These are phyloP conservation scores for Pluvianellus socialis DNA, from an alignment of 2,113 vertebrate species.

Conservation along the genomic window DNA sequence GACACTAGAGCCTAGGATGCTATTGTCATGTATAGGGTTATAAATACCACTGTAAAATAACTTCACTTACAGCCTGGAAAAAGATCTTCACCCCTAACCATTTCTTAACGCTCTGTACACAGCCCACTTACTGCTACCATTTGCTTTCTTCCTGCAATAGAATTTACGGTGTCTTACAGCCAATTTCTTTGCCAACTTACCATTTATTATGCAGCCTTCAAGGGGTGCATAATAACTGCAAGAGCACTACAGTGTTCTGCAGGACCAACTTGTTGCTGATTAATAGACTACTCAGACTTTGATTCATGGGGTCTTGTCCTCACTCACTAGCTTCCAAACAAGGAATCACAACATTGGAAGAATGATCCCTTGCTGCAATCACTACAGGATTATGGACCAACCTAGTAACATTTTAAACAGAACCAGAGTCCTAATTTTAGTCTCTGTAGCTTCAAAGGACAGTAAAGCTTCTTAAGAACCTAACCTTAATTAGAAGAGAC, in stretches of 20 bases:
- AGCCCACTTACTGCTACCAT: background rate
- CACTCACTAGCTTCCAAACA: background rate
- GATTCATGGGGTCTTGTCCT: background rate
- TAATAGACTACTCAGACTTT: conserved; percentile 5
- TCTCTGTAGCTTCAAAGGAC: conserved; percentile 36
- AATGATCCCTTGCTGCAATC: background rate
- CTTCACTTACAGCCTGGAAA: background rate
- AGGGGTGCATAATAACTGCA: background rate
- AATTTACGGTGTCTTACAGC: background rate
- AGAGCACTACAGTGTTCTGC: background rate
- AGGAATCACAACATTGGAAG: background rate
- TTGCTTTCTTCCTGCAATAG: background rate
- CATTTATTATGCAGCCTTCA: background rate
- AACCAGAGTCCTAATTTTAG: conserved; percentile 55
- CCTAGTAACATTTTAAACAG: conserved; percentile 42
- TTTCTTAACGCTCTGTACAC: background rate
- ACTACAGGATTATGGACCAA: background rate
- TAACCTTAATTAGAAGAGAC: conserved; percentile 64
- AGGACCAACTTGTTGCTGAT: background rate
- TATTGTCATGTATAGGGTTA: background rate
- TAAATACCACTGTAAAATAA: background rate
- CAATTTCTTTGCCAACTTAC: background rate
- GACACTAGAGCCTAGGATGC: background rate
- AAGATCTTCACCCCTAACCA: background rate
- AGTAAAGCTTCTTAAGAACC: conserved; percentile 63